Evolutionary conservation across 2,797 vertebrate genomes (phyloP).

Genomic region (Melanotaenia boesemani): DNA sequence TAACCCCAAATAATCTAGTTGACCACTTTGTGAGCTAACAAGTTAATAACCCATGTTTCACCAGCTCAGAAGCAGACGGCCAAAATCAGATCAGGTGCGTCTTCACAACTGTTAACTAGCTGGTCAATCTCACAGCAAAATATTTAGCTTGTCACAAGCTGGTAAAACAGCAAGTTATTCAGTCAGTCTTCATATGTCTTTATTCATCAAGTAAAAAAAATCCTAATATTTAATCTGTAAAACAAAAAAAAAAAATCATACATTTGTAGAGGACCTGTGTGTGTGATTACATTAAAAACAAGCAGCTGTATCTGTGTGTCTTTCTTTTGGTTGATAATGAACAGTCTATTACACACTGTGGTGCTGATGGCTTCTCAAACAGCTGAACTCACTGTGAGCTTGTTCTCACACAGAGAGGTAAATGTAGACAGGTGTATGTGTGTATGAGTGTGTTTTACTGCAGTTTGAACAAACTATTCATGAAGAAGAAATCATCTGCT

Average conservation of each 20-base stretch:
- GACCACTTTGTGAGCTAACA: neutral
- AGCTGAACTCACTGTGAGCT: conserved; percentile 33
- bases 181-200: neutral
- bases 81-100: neutral
- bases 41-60: neutral
- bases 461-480: conserved; percentile 29
- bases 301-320: conserved; percentile 16
- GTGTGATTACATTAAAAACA: conserved; percentile 17
- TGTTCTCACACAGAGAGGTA: conserved; percentile 41
- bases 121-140: neutral
- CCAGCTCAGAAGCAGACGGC: neutral
- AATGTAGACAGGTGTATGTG: conserved; percentile 33
- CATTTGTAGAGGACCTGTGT: neutral
- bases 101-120: neutral
- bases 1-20: neutral
- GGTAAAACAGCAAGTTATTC: neutral
- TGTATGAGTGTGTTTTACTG: conserved; percentile 5
- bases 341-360: conserved; percentile 34
- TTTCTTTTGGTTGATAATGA: conserved; percentile 34
- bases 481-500: conserved; percentile 26
- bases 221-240: neutral
- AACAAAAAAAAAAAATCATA: too few relatives aligned
- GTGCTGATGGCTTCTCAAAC: conserved; percentile 42
- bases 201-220: neutral
- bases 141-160: neutral